Base-by-base conservation (phyloP, 2,888 invertebrate genomes). In the Palloptera scutellata region DNA sequence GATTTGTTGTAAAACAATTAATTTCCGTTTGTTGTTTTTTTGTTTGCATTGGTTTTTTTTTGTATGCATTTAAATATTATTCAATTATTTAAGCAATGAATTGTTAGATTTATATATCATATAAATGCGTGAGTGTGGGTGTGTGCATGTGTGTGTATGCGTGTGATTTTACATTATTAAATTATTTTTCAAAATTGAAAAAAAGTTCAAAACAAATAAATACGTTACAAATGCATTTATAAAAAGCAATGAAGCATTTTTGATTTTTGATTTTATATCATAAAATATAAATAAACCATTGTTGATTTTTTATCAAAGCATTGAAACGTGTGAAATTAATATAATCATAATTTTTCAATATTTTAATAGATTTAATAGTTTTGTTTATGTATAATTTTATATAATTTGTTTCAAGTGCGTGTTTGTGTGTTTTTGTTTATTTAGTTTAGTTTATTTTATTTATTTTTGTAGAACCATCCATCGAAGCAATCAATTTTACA, bases 401-500 rank as follows among this genome's bases (percentile, higher is more conserved):
- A 5, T 48, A 5, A 20, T 42, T 53, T 53, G 12, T 17, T 53
- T 17, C 17, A 53, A 40, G 48, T 57, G 48, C 17, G 53, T 61
- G 15, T 6, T 15, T 40, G 19, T 61, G 17, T 42, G n/a, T 51
- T 20, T 30, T 3, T 19, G 13, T 42, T 15, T 51, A 12, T 61
- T 48, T 52, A 11, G 15, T 30, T 20, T 48, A 51, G 51, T 17
- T 48, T 61, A 52, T 51, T 13, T 48, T 48, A 51, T 54, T 30
- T 60, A 53, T 53, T 71, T 61, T 60, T 61, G 61, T 19, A 66
- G 62, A 60, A 63, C 72, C 67, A 73, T 72, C 72, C 74, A 74
- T 64, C 71, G 69, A 62, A 71, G 72, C 70, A 67, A 57, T 63
- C 59, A 65, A 55, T 61, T 17, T 79, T 76, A 78, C 77, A 78